phyloP scores from a whole-genome alignment of 2,797 vertebrate genomes.

The Sebastes diaconus region DNA sequence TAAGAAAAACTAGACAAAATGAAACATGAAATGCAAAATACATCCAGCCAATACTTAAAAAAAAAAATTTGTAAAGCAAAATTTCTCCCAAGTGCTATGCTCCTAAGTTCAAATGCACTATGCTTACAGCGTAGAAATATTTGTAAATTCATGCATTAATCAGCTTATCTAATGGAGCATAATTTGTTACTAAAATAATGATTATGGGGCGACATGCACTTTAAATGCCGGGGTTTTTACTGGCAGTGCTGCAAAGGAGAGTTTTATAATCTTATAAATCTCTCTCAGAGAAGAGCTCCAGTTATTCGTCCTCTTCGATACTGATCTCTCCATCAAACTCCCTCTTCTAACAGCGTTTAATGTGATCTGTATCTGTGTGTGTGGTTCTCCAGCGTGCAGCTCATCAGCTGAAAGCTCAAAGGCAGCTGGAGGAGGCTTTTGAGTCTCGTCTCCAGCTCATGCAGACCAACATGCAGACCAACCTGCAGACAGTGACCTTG shows the following conservation, averaged over 20 bases:
- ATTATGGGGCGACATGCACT: neutral
- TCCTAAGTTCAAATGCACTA: neutral
- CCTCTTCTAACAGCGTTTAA: neutral
- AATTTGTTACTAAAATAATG: neutral
- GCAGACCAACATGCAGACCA: slow-evolving; percentile 35
- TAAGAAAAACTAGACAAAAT: neutral
- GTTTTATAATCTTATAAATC: neutral
- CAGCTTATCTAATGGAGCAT: neutral
- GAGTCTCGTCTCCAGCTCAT: slow-evolving; percentile 77
- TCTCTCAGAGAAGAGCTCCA: neutral
- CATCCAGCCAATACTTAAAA: neutral
- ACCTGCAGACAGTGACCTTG: slow-evolving; percentile 5
- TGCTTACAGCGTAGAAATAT: neutral
- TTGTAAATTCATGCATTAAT: neutral
- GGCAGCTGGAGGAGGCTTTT: slow-evolving; percentile 80
- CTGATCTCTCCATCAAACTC: neutral
- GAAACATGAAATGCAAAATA: neutral
- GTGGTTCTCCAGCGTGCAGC: slow-evolving; percentile 68
- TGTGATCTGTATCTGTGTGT: slow-evolving; percentile 8
- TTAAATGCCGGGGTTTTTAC: neutral
- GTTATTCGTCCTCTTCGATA: neutral
- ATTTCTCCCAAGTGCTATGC: neutral
- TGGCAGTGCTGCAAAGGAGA: neutral
- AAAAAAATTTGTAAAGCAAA: neutral
- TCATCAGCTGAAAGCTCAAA: slow-evolving; percentile 79